Conservation (phyloP, 2,888 invertebrate genomes). For the Andrena dorsata region DNA sequence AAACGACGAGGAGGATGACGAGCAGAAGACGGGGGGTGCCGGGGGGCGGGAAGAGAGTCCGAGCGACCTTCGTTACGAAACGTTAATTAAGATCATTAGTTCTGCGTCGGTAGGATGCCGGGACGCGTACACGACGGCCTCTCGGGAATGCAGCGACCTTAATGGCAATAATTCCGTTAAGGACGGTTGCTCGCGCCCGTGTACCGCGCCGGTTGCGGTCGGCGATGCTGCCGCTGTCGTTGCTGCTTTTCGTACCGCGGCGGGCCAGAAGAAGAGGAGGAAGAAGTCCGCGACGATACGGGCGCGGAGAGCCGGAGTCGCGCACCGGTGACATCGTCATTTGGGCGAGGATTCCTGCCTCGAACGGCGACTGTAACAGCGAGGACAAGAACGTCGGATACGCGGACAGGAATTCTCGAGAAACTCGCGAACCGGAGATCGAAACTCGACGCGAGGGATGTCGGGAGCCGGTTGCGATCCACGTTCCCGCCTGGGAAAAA, state of each 20-base stretch:
- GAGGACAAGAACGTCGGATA: slow-evolving; percentile 66
- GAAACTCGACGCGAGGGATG: slow-evolving; percentile 28
- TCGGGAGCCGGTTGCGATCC: slow-evolving; percentile 47
- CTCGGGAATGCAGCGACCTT: slow-evolving; percentile 79
- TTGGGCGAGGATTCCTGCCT: slow-evolving; percentile 70
- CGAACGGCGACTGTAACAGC: slow-evolving; percentile 61
- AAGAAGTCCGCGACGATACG: slow-evolving; percentile 39
- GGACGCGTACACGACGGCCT: slow-evolving; percentile 75
- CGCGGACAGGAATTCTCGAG: slow-evolving; percentile 66
- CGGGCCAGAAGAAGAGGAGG: slow-evolving; percentile 34
- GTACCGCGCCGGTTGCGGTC: slow-evolving; percentile 39
- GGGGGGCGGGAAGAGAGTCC: slow-evolving; percentile 32
- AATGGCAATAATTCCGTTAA: slow-evolving; percentile 79
- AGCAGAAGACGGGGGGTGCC: slow-evolving; percentile 20
- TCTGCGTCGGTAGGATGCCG: slow-evolving; percentile 80
- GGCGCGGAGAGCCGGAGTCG: slow-evolving; percentile 35
- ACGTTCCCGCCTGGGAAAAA: slow-evolving; percentile 35
- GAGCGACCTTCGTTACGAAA: slow-evolving; percentile 81
- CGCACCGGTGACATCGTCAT: slow-evolving; percentile 74
- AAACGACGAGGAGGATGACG: slow-evolving; percentile 7
- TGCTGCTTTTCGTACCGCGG: slow-evolving; percentile 64
- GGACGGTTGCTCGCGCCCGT: slow-evolving; percentile 73
- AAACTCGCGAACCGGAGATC: slow-evolving; percentile 61
- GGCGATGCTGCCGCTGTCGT: slow-evolving; percentile 30
- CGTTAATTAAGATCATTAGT: slow-evolving; percentile 84